Conservation (phyloP, 2,888 invertebrate genomes). For the Keiferia lycopersicella region DNA sequence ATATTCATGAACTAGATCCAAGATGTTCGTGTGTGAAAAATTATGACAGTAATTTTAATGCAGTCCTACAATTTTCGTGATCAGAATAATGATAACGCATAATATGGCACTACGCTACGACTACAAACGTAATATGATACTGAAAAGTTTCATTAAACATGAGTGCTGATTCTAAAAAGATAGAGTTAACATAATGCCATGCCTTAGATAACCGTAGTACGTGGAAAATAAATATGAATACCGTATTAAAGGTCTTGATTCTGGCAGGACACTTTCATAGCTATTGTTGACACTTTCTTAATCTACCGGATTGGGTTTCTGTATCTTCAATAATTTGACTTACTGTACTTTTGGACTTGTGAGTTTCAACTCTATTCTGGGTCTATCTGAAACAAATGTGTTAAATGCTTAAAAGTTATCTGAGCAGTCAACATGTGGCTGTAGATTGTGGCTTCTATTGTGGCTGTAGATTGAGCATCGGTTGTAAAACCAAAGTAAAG, state of each 20-base stretch:
- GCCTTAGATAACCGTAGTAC: no score
- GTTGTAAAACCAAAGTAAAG: no score
- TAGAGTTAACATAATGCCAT: neutral
- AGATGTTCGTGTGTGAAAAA: slow-evolving; percentile 17
- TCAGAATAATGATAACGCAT: slow-evolving; percentile 3
- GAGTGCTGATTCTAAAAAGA: neutral
- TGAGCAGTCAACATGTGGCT: neutral
- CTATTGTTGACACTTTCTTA: no score
- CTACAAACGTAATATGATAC: neutral
- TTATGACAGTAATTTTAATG: slow-evolving; percentile 1
- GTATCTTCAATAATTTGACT: no score
- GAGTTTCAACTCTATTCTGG: no score
- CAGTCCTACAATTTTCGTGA: slow-evolving; percentile 10
- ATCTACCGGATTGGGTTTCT: no score
- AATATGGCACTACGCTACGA: neutral
- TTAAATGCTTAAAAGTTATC: neutral
- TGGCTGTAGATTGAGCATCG: neutral
- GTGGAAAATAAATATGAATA: no score
- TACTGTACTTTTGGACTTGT: no score
- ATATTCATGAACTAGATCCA: slow-evolving; percentile 19
- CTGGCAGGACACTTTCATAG: no score
- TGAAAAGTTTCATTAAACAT: neutral
- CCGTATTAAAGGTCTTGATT: no score
- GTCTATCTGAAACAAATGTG: neutral
- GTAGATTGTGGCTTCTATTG: neutral